Percentiles rank a stretch among this genome's conserved stretches.
Evolutionary conservation across 2,797 vertebrate species (phyloP).

Genomic region (Morus bassanus): DNA sequence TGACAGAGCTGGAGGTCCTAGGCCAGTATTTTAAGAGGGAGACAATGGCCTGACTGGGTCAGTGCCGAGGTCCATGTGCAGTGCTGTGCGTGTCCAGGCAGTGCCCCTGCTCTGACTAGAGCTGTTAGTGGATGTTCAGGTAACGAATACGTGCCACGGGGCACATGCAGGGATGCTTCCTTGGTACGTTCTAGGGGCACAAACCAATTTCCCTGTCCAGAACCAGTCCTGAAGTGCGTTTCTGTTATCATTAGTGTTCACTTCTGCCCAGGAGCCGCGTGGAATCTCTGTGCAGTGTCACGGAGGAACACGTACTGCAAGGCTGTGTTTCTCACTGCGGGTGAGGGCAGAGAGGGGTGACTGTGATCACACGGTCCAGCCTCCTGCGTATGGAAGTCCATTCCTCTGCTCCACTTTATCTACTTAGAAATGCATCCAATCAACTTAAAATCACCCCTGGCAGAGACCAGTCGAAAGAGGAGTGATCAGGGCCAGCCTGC

Average conservation of each 20-base stretch:
- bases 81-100: too few species aligned
- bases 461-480: background rate
- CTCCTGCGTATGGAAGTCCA: background rate
- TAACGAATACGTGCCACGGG: accelerated
- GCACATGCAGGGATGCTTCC: background rate
- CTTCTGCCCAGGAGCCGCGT: background rate
- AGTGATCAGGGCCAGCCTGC: background rate
- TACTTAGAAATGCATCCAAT: background rate
- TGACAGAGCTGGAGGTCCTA: background rate
- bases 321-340: background rate
- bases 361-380: background rate
- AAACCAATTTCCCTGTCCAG: background rate
- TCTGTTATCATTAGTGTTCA: background rate
- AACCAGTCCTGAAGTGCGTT: background rate
- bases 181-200: background rate
- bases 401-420: background rate
- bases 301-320: background rate
- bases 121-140: background rate
- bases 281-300: background rate
- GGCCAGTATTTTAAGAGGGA: background rate
- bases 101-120: background rate
- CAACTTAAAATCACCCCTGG: too few species aligned
- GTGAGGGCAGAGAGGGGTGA: background rate
- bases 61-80: background rate
- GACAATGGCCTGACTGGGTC: accelerated